Evolutionary conservation across 2,113 vertebrate species (phyloP).

Genomic region (Chamaea fasciata): DNA sequence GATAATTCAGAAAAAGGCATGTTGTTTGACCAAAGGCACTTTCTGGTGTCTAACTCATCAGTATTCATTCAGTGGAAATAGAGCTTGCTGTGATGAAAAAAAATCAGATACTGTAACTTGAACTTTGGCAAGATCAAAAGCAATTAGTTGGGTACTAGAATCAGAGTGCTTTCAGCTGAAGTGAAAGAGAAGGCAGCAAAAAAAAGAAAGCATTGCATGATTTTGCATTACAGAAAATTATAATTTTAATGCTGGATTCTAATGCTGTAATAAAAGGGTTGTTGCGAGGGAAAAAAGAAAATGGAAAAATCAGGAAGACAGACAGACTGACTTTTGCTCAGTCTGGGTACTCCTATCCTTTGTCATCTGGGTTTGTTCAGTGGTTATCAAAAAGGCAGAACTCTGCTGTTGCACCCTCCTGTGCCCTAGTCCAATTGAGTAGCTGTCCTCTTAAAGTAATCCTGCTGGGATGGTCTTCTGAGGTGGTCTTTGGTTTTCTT

Average conservation of each 20-base stretch:
- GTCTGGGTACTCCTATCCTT: not conserved
- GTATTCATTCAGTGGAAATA: slow-evolving; percentile 14
- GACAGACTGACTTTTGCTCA: not conserved
- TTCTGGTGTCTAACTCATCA: not conserved
- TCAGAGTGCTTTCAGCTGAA: not conserved
- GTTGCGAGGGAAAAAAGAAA: not conserved
- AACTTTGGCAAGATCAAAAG: slow-evolving; percentile 18
- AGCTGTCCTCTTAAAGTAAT: not conserved
- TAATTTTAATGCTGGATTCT: not conserved
- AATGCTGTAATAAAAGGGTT: not conserved
- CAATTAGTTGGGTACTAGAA: not conserved
- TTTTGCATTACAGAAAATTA: not conserved
- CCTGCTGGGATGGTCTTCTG: not conserved
- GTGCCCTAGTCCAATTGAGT: not conserved
- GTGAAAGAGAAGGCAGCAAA: not conserved
- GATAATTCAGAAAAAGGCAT: not conserved
- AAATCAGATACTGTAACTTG: not conserved
- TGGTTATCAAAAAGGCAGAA: not conserved
- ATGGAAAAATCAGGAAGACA: not conserved
- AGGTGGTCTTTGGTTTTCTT: not conserved
- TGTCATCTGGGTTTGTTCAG: not conserved
- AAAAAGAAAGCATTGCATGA: not conserved
- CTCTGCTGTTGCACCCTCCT: not conserved
- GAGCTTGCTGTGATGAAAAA: not conserved
- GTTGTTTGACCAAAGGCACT: not conserved